Evolutionary conservation across 2,797 vertebrate genomes (phyloP), one percentile per base, ranked within the genome.

Genomic region (Enteromius unitaeniatus): DNA sequence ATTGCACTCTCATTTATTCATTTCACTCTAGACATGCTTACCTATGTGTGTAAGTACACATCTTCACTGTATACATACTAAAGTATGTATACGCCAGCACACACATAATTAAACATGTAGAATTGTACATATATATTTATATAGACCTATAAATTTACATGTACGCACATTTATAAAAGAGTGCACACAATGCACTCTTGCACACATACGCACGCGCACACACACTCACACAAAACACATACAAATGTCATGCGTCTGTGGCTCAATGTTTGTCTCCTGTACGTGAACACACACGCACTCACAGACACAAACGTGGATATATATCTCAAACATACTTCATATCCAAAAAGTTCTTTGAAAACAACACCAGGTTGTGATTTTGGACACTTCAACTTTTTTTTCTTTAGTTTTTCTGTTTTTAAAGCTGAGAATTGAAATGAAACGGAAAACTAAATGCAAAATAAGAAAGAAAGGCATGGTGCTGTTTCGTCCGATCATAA

Each of bases 351-450:
- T 92, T 96, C 94, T 95, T 94, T 95, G 94, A 94, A 95, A 96
- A 96, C 94, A 96, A 96, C 94, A 94, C 95, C 95, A 95, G 94
- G 94, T 96, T 96, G 95, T 93, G 94, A 94, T 93, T 94, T 95
- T 96, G 95, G 95, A 96, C 94, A 93, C 93, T 94, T 92, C 92
- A 92, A 95, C 95, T 95, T 94, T 92, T 96, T 96, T 95, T 34
- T 49, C 1, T 62, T 45, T 37, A 93, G 91, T 95, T 95, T 93
- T 95, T 92, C 91, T 92, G 95, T 93, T 92, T 96, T 95, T 95
- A 96, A 96, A 97, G 94, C 96, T 96, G 95, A 94, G 88, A 89
- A 93, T 95, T 94, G 86, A 93, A 93, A 91, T 82, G 84, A 90
- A 93, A 47, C 85, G 4, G 85, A 82, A 86, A 86, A 72, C 85